Conservation (phyloP, 2,888 invertebrate genomes). For the Caradrina kadenii region DNA sequence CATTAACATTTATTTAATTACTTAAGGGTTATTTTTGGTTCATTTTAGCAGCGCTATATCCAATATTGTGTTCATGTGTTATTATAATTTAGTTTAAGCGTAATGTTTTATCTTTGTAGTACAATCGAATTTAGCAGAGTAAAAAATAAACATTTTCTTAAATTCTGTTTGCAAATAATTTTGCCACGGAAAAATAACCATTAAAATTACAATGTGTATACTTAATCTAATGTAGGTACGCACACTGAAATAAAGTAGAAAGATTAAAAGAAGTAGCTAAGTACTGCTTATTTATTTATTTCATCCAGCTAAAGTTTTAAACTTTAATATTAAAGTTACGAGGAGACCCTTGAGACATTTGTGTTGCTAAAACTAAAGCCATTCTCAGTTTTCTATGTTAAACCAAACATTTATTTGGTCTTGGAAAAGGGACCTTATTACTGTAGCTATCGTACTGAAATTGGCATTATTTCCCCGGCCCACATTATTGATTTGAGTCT, state of each 20-base stretch:
- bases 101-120: too few relatives aligned
- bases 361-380: constrained; percentile 9
- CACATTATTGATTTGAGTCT: too few relatives aligned
- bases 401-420: background rate
- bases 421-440: background rate
- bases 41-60: too few relatives aligned
- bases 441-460: background rate
- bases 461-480: too few relatives aligned
- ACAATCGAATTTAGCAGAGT: too few relatives aligned
- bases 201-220: background rate
- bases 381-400: background rate
- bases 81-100: too few relatives aligned
- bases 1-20: too few relatives aligned
- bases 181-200: too few relatives aligned
- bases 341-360: constrained; percentile 22
- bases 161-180: too few relatives aligned
- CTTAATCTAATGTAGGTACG: background rate
- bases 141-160: too few relatives aligned
- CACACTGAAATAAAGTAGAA: background rate
- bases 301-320: constrained; percentile 7
- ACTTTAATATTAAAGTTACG: constrained; percentile 15
- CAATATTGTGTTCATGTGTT: too few relatives aligned
- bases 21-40: too few relatives aligned
- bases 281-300: constrained; percentile 5
- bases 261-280: background rate